phyloP scores from a whole-genome alignment of 2,113 vertebrate species.

The Larimichthys polyactis region DNA sequence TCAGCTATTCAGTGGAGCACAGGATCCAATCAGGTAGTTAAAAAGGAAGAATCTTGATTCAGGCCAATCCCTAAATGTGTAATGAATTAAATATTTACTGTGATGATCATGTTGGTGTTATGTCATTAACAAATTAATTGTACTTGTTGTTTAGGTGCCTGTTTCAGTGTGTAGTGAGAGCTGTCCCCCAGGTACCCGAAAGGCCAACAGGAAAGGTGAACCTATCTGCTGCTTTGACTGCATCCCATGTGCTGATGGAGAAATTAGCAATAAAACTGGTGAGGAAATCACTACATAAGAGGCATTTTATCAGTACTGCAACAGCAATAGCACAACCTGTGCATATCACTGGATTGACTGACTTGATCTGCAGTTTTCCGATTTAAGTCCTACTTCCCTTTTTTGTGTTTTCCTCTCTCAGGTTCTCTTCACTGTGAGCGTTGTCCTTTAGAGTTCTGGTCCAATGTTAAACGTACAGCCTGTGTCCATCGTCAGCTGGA shows the following conservation, averaged over 20 bases:
- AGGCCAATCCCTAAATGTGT: too few relatives aligned
- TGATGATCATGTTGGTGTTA: neutral
- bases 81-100: neutral
- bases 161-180: slow-evolving; percentile 80
- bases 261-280: slow-evolving; percentile 83
- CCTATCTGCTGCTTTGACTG: slow-evolving; percentile 87
- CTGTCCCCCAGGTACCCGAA: slow-evolving; percentile 80
- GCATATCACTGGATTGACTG: neutral
- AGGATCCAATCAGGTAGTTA: slow-evolving; percentile 55
- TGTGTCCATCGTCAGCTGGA: slow-evolving; percentile 80
- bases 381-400: too few relatives aligned
- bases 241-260: slow-evolving; percentile 82
- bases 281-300: neutral
- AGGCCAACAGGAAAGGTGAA: slow-evolving; percentile 80
- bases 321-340: neutral
- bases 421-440: slow-evolving; percentile 76
- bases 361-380: neutral
- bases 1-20: slow-evolving; percentile 78
- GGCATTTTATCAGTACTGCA: neutral
- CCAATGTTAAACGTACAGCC: slow-evolving; percentile 70
- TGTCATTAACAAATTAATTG: neutral
- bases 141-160: slow-evolving; percentile 72
- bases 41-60: neutral
- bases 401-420: slow-evolving; percentile 34
- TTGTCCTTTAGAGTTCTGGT: slow-evolving; percentile 83